These are phyloP conservation scores for Mus caroli DNA, from an alignment of 2,797 vertebrate genomes.

Conservation along the genomic window DNA sequence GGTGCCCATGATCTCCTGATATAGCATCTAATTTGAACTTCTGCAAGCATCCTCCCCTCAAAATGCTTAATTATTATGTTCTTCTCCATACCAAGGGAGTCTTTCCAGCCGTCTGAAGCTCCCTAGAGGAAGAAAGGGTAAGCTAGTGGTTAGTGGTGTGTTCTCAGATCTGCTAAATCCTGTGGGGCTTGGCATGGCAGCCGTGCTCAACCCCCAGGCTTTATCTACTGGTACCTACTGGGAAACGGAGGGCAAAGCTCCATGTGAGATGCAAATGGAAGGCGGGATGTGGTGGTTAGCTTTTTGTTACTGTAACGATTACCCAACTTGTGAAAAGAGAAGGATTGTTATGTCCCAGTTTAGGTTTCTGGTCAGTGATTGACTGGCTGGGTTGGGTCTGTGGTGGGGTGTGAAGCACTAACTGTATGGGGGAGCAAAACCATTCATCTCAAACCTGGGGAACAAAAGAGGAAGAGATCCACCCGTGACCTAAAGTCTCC, in stretches of 20 bases:
- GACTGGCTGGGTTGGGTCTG: not conserved
- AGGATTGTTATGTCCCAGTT: not conserved
- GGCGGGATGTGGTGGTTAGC: not conserved
- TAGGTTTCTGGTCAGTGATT: not conserved
- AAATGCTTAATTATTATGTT: conserved; percentile 72
- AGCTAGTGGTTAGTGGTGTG: conserved; percentile 43
- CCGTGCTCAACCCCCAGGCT: no score
- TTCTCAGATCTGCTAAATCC: not conserved
- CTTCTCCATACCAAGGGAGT: conserved; percentile 36
- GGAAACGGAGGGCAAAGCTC: not conserved
- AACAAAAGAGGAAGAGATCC: not conserved
- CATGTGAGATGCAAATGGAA: not conserved
- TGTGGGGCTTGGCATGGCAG: not conserved
- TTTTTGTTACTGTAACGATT: not conserved
- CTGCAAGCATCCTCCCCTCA: conserved; percentile 61
- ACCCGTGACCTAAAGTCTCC: not conserved
- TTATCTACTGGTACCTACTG: not conserved
- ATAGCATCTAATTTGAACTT: conserved; percentile 68
- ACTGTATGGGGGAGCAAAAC: not conserved
- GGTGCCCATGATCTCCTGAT: conserved; percentile 60
- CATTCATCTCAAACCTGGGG: not conserved
- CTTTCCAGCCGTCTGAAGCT: conserved; percentile 71
- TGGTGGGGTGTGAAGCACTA: not conserved
- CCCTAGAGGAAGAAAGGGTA: conserved; percentile 72
- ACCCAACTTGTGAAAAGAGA: not conserved